phyloP scores from a whole-genome alignment of 2,113 vertebrate species.

The Seriola quinqueradiata region DNA sequence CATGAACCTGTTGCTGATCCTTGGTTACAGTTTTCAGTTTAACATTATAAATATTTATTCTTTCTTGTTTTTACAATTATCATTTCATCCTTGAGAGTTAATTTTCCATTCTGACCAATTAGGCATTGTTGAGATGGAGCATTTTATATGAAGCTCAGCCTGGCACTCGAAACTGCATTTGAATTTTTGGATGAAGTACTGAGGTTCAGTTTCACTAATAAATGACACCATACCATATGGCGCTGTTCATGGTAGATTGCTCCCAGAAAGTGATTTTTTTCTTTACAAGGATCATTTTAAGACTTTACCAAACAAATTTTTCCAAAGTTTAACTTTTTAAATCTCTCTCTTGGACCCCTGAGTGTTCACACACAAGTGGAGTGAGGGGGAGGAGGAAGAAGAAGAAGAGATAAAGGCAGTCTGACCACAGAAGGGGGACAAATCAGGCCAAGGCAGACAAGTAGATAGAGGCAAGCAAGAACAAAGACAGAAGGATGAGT shows the following conservation, averaged over 20 bases:
- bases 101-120: conserved; percentile 4
- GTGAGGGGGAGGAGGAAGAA: conserved; percentile 17
- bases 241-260: conserved; percentile 1
- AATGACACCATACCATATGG: conserved; percentile 16
- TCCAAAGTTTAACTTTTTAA: conserved; percentile 16
- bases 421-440: too few relatives aligned
- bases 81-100: background rate
- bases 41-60: background rate
- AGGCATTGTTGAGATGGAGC: conserved; percentile 9
- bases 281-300: conserved; percentile 16
- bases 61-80: background rate
- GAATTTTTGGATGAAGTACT: background rate
- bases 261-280: conserved; percentile 5
- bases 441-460: conserved; percentile 47
- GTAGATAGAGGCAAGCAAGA: conserved; percentile 34
- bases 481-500: conserved; percentile 43
- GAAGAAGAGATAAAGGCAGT: too few relatives aligned
- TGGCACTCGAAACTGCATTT: conserved; percentile 1
- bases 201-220: background rate
- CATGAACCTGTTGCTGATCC: background rate
- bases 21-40: background rate
- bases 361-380: conserved; percentile 52
- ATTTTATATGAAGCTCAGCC: conserved; percentile 11
- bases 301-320: conserved; percentile 25
- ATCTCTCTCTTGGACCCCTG: conserved; percentile 35